Base-by-base conservation (phyloP, 2,797 vertebrate genomes). In the Ficedula albicollis region DNA sequence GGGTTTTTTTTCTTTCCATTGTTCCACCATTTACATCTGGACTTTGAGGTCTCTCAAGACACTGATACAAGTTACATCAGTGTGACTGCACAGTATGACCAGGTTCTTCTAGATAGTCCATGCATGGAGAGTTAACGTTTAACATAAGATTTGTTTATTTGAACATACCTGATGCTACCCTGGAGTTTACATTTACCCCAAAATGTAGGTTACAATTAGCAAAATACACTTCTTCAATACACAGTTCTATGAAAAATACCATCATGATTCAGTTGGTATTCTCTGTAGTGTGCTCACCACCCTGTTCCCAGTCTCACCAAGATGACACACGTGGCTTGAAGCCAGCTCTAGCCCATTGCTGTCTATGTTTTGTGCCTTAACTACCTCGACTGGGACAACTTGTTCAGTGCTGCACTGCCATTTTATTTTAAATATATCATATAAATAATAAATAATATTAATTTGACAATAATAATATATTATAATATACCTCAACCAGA, bases 181-280 rank as follows among this genome's bases (percentile, higher is more conserved):
- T 32, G 64, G 16, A 52, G 25, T 66, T 82, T 56, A 34, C 36
- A 26, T 32, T 43, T 36, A 66, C 26, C 7, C 13, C 27, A n/a
- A 92, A 62, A 21, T 10, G 1, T 43, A 60, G n/a, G 14, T 18
- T 52, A 32, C 15, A n/a, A 13, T 56, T 44, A 54, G 26, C 43
- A 87, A 74, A 74, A 52, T 25, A 14, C 2, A 66, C 6, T 43
- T 23, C 13, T 29, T 48, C 29, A 64, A 20, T 29, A 14, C 10
- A 70, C 2, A 46, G 5, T 49, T 70, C 36, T 59, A 5, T 32
- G 49, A 46, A n/a, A 87, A 78, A 34, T 20, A 72, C 23, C 18
- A 34, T 0, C 1, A 3, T 44, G n/a, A 17, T 75, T 54, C 36
- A 11, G 12, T 27, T 38, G 30, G 6, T 4, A 1, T 15, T 70